Base-by-base conservation (phyloP, 2,113 vertebrate species). In the Telmatochromis brachygnathus region DNA sequence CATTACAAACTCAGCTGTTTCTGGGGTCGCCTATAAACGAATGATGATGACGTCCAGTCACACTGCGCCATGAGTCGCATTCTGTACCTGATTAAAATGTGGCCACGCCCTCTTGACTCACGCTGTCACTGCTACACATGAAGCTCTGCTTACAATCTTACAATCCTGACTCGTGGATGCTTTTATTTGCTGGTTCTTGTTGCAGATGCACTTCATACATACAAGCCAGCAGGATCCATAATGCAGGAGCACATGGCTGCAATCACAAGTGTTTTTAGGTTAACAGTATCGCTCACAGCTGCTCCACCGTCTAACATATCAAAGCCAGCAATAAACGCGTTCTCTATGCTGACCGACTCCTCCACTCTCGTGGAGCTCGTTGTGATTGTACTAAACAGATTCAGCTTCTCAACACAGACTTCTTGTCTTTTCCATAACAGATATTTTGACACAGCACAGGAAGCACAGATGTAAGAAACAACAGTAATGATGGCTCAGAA, bases 61-160 rank as follows among this genome's bases (percentile, higher is more conserved):
- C 23, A 47, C 21, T 28, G 37, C 21, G 2, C 1, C 12, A 23
- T 5, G 37, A 70, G n/a, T 68, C 35, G 0, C 4, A 23, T 21
- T 39, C 7, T 0, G 19, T 70, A 70, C 5, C 21, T 45, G 21
- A 15, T 45, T 73, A 3, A 42, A 45, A 45, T 45, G 14, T 73
- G 65, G 35, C 37, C 37, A 23, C 37, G 2, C 19, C 65, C 37
- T 26, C 65, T 73, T 73, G 35, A 10, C 5, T 42, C 65, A 4
- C 21, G 2, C 12, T 10, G 37, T 42, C 65, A 26, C 65, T 15
- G 21, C 65, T 42, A 9, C 37, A 2, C 21, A 23, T 45, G n/a
- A 26, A 26, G 13, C 37, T 11, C 11, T 68, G 19, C 62, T 15
- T 9, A 73, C 13, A 13, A 11, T 65, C 60, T 62, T 33, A 35